These are phyloP conservation scores for Lutjanus argentimaculatus DNA, from an alignment of 2,797 vertebrate species.

Conservation along the genomic window DNA sequence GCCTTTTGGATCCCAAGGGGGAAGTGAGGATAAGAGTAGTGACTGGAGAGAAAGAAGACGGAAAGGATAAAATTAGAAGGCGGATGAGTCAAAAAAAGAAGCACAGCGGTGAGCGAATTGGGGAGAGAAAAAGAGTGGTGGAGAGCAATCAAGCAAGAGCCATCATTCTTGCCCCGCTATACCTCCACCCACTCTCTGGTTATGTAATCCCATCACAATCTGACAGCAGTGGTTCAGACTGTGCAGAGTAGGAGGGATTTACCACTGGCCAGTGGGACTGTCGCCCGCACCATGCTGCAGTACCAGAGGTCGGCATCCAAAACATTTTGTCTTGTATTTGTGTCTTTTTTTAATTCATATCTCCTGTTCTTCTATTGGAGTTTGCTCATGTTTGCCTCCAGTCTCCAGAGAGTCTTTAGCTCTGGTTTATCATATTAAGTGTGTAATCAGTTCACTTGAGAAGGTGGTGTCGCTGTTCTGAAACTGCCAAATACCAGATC, in stretches of 20 bases:
- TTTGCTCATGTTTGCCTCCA: not conserved
- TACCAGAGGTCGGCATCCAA: conserved; percentile 25
- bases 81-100: conserved; percentile 25
- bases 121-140: conserved; percentile 39
- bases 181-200: conserved; percentile 60
- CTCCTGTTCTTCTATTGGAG: not conserved
- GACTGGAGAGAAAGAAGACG: conserved; percentile 21
- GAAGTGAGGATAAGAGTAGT: conserved; percentile 25
- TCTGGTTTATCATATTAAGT: conserved; percentile 38
- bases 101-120: not conserved
- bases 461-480: conserved; percentile 40
- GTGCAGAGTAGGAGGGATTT: conserved; percentile 54
- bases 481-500: conserved; percentile 63
- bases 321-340: not conserved
- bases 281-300: conserved; percentile 17
- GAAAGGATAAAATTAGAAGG: conserved; percentile 37
- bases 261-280: conserved; percentile 33
- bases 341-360: conserved; percentile 26
- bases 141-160: conserved; percentile 52
- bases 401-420: conserved; percentile 19
- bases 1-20: conserved; percentile 32
- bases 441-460: conserved; percentile 55
- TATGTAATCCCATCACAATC: conserved; percentile 74
- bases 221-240: conserved; percentile 54
- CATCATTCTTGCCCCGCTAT: conserved; percentile 45